Evolutionary conservation across 2,113 vertebrate genomes (phyloP), one percentile per base, ranked within the genome.

Genomic region (Pangasianodon hypophthalmus): DNA sequence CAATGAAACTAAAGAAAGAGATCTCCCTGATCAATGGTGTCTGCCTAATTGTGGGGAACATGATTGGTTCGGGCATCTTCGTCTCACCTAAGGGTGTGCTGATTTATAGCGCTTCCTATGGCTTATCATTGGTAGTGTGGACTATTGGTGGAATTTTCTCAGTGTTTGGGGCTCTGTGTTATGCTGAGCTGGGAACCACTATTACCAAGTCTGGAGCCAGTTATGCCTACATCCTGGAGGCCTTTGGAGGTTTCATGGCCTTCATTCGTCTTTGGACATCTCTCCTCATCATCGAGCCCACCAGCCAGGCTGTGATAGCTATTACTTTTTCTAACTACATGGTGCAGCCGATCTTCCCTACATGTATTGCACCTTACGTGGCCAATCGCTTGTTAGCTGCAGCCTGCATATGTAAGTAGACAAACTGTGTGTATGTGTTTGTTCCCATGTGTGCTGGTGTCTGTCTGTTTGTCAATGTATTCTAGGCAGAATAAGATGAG

Each of bases 301-400:
- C 97, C 92, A 97, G 97, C 93, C 98, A 98, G 93, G 98, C 98
- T 0, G 84, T 98, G 93, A 98, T 98, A 2, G 97, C 98, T 91
- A 97, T 98, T 94, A 98, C 98, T 6, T 97, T 98, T 94, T 97
- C 98, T 94, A 98, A 97, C 96, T 98, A 98, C 95, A 95, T 98
- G 96, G 93, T 98, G 92, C 97, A 98, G 92, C 98, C 98, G 13
- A 21, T 97, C 92, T 98, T 98, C 93, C 97, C 97, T 0, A 97
- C 95, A 87, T 98, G 98, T 52, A 92, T 95, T 0, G 95, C 96
- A 0, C 97, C 98, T 0, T 97, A 98, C 84, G 6, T 93, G 84
- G 97, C 97, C 9, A 95, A 96, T 91, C 95, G 97, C 67, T 93
- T 98, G 52, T 90, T 98, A 90, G 98, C 98, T 0, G 98, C 97